phyloP scores from a whole-genome alignment of 2,113 vertebrate genomes.

The Apteryx mantelli region DNA sequence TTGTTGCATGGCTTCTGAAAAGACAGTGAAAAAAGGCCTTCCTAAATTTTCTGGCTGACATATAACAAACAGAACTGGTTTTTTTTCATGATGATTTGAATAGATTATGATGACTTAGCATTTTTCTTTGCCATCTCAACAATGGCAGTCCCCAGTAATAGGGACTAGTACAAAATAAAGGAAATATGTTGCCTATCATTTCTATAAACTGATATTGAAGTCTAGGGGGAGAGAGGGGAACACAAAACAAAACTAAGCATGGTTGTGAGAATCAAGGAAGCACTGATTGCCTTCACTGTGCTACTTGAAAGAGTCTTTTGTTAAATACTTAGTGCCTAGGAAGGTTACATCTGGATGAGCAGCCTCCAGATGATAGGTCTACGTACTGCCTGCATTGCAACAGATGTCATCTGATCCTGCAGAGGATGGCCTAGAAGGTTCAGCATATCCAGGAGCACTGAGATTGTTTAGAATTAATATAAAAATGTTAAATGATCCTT shows the following conservation, averaged over 20 bases:
- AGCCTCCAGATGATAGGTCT: not conserved
- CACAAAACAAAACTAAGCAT: not conserved
- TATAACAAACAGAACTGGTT: not conserved
- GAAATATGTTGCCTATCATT: not conserved
- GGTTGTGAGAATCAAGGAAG: not conserved
- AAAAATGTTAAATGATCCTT: constrained; percentile 7
- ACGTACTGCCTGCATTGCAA: not conserved
- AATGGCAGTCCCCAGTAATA: not conserved
- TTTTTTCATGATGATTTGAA: not conserved
- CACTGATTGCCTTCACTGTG: not conserved
- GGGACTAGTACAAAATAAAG: not conserved
- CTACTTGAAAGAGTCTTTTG: not conserved
- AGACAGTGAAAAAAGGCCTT: not conserved
- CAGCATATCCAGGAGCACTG: not conserved
- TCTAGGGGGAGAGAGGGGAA: not conserved
- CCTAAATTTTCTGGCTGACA: not conserved
- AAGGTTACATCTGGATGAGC: not conserved
- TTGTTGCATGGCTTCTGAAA: not conserved
- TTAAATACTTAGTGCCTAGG: not conserved
- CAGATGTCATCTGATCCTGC: not conserved
- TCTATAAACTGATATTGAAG: not conserved
- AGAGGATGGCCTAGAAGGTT: not conserved
- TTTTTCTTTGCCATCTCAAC: not conserved
- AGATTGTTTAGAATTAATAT: not conserved
- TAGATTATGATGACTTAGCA: not conserved